Conservation (phyloP, 2,113 vertebrate genomes). For the Suricata suricatta region DNA sequence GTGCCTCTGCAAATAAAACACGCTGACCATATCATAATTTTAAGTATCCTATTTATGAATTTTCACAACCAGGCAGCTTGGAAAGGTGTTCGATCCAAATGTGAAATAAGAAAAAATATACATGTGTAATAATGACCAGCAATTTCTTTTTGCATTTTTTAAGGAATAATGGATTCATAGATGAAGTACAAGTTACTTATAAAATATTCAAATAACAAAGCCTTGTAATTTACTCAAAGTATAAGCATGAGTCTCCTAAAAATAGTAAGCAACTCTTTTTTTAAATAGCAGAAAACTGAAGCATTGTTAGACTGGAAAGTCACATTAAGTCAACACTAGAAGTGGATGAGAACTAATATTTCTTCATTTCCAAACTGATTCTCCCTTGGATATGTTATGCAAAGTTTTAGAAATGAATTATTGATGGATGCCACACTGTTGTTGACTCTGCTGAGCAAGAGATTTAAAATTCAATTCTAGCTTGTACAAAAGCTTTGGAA, state of each 20-base stretch:
- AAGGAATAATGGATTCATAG: background rate
- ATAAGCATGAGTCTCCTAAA: slow-evolving; percentile 16
- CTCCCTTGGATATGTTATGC: background rate
- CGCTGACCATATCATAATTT: background rate
- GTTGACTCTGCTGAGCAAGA: slow-evolving; percentile 35
- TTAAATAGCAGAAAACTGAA: background rate
- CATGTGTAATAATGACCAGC: background rate
- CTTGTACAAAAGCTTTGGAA: slow-evolving; percentile 39
- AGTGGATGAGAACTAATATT: background rate
- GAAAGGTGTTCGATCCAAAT: background rate
- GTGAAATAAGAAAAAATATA: background rate
- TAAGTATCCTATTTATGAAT: background rate
- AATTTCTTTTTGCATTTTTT: background rate
- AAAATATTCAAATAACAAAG: background rate
- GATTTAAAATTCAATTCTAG: slow-evolving; percentile 63
- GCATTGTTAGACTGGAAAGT: background rate
- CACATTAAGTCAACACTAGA: background rate
- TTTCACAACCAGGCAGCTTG: background rate
- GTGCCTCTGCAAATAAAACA: background rate
- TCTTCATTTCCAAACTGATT: background rate
- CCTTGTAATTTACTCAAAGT: background rate
- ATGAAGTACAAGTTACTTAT: background rate
- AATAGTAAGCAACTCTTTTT: background rate
- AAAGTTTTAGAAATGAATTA: slow-evolving; percentile 55
- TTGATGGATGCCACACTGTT: slow-evolving; percentile 41